Evolutionary conservation across 2,888 invertebrate genomes (phyloP).

Genomic region (Tenthredo notha): DNA sequence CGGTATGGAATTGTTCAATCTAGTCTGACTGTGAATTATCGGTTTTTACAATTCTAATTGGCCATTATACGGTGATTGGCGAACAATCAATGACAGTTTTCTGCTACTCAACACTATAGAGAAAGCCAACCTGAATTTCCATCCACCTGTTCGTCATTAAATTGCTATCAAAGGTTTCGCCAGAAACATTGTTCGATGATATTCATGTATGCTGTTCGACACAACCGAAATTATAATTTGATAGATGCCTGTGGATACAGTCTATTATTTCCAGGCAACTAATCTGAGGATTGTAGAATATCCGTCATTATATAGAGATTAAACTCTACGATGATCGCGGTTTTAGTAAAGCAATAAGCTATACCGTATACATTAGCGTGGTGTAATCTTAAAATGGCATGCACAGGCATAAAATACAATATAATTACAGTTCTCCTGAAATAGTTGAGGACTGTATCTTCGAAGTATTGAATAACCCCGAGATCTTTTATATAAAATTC

Average conservation of each 20-base stretch:
- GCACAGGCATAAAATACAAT: background rate
- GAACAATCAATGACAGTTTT: background rate
- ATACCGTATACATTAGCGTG: background rate
- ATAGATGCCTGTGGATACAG: background rate
- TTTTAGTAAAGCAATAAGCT: background rate
- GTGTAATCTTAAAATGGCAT: background rate
- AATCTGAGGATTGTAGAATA: background rate
- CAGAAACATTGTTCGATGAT: background rate
- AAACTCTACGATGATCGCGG: background rate
- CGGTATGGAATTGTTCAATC: background rate
- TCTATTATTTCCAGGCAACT: conserved; percentile 1
- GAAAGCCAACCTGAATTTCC: background rate
- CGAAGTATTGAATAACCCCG: background rate
- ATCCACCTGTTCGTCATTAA: background rate
- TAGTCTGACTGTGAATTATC: background rate
- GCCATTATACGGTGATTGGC: background rate
- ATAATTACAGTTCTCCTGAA: background rate
- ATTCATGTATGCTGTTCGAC: background rate
- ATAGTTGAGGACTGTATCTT: background rate
- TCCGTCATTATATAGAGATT: conserved; percentile 44
- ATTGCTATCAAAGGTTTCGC: background rate
- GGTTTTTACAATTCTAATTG: background rate
- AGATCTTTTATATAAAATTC: background rate
- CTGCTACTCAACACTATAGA: background rate
- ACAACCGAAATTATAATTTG: background rate